These are phyloP conservation scores for Spodoptera frugiperda DNA, from an alignment of 1,140 invertebrate species.

Conservation along the genomic window DNA sequence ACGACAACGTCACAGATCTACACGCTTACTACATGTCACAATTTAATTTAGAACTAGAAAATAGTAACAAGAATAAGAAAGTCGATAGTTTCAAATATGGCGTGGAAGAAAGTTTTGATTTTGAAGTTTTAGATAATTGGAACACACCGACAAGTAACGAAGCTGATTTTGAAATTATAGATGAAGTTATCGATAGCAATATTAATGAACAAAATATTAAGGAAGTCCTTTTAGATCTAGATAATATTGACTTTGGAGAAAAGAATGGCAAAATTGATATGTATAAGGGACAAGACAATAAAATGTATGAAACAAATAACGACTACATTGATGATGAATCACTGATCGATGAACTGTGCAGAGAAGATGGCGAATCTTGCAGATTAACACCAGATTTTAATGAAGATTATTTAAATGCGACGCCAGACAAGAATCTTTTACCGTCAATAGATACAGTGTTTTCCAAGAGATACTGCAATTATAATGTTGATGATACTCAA, in stretches of 20 bases:
- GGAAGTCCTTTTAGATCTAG: conserved; percentile 79
- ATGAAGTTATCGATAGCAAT: conserved; percentile 74
- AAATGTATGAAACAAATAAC: conserved; percentile 65
- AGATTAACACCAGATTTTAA: conserved; percentile 76
- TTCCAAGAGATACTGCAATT: conserved; percentile 81
- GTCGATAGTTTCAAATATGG: conserved; percentile 75
- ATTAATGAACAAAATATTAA: conserved; percentile 80
- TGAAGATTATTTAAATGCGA: conserved; percentile 72
- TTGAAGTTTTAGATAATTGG: conserved; percentile 76
- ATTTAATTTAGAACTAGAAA: conserved; percentile 81
- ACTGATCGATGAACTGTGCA: conserved; percentile 77
- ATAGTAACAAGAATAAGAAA: conserved; percentile 66
- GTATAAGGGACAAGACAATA: conserved; percentile 56
- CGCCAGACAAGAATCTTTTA: conserved; percentile 71
- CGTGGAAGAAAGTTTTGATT: conserved; percentile 79
- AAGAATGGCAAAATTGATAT: conserved; percentile 69
- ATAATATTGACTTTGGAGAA: conserved; percentile 79
- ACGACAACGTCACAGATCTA: conserved; percentile 72
- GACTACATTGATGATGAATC: conserved; percentile 83
- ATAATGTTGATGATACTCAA: conserved; percentile 67
- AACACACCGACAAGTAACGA: conserved; percentile 55
- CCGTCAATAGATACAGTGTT: conserved; percentile 85
- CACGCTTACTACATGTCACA: conserved; percentile 83
- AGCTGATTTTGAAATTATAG: conserved; percentile 76
- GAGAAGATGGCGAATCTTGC: conserved; percentile 76